Evolutionary conservation across 2,888 invertebrate species (phyloP).

Genomic region (Corythucha ciliata): DNA sequence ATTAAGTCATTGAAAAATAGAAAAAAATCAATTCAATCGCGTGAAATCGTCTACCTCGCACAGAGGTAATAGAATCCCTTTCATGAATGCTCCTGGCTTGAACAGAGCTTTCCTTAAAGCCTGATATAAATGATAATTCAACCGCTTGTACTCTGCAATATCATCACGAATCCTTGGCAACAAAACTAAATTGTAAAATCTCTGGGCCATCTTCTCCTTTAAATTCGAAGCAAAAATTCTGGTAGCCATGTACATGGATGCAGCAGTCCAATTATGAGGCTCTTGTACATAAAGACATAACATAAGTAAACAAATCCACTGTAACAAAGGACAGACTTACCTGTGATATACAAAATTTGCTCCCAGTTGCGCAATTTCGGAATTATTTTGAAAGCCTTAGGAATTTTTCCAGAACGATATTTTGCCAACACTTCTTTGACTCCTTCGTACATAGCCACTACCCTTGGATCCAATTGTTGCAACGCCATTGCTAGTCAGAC

Average conservation of each 20-base stretch:
- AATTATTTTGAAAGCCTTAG: slow-evolving; percentile 95
- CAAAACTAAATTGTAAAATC: slow-evolving; percentile 87
- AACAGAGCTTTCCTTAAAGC: slow-evolving; percentile 86
- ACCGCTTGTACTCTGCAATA: slow-evolving; percentile 83
- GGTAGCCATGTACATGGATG: slow-evolving; percentile 93
- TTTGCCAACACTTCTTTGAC: slow-evolving; percentile 74
- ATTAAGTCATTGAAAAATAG: background rate
- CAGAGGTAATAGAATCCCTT: slow-evolving; percentile 60
- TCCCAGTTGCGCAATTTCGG: slow-evolving; percentile 92
- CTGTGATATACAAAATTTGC: slow-evolving; percentile 71
- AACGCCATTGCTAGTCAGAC: slow-evolving; percentile 56
- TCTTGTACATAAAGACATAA: no score
- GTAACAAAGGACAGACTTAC: slow-evolving; percentile 36
- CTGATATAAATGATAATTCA: slow-evolving; percentile 95
- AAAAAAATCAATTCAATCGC: background rate
- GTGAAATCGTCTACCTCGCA: slow-evolving; percentile 52
- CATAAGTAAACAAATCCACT: background rate
- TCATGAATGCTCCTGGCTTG: slow-evolving; percentile 98
- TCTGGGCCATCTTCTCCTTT: slow-evolving; percentile 91
- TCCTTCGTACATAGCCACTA: slow-evolving; percentile 73
- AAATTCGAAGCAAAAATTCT: slow-evolving; percentile 95
- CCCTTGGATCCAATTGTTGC: slow-evolving; percentile 72
- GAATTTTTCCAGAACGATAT: slow-evolving; percentile 92
- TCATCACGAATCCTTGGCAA: slow-evolving; percentile 90
- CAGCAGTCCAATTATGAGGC: slow-evolving; percentile 95